Base-by-base conservation (phyloP, 2,888 invertebrate genomes). In the Arctia plantaginis region DNA sequence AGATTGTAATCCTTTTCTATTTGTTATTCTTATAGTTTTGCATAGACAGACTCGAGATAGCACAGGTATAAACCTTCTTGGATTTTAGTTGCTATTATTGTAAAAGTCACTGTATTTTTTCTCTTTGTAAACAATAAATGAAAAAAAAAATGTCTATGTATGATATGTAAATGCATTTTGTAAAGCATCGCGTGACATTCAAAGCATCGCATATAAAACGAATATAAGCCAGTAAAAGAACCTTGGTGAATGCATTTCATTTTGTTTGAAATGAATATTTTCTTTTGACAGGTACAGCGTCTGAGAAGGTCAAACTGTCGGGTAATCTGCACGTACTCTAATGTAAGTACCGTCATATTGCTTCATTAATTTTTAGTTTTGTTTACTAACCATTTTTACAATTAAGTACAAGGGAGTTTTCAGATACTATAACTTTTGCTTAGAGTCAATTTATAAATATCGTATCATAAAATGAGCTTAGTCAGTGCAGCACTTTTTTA, bases 201-300 rank as follows among this genome's bases (percentile, higher is more conserved):
- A 62, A 62, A 62, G 15, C 59, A 30, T 62, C 30, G 30, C 30
- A 12, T 13, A 55, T 12, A 27, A 39, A 18, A 67, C 44, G 12
- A 44, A 44, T 44, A 41, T 20, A 30, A 30, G 18, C 6, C 12
- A 67, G 44, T 20, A 1, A 47, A 67, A 47, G 47, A 44, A 67
- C 30, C 30, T 67, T 23, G 10, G 44, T 30, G 6, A 62, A 62
- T 35, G 33, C 20, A 35, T 69, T 69, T 35, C 15, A n/a, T 55
- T 51, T 35, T 68, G 23, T 33, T 69, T 35, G 13, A 69, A 33
- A 0, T 33, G 1, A 35, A 30, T 30, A 10, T 47, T 35, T 68
- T 69, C 23, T n/a, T 15, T 69, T 69, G 13, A 51, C 68, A 69
- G 68, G 51, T 33, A 51, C 51, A n/a, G 15, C 30, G 23, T 69